Conservation (phyloP, 2,113 vertebrate genomes). For the Alosa alosa region DNA sequence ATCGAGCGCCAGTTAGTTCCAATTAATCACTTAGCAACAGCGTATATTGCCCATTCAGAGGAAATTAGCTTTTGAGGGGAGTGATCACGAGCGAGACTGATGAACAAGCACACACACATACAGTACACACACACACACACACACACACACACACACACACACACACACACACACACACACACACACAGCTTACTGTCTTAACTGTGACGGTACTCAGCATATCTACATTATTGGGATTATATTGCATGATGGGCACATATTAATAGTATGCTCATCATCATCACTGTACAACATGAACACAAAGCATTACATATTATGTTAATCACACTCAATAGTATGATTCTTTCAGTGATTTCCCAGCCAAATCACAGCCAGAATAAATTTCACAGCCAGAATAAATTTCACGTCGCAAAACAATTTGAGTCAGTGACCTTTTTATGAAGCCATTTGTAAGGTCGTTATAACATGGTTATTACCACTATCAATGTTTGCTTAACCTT, state of each 20-base stretch:
- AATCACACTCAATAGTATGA: not conserved
- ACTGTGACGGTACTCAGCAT: not conserved
- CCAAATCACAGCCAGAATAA: not conserved
- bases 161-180: not conserved
- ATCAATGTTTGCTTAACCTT: not conserved
- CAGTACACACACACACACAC: not conserved
- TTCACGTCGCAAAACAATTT: not conserved
- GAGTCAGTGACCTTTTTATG: not conserved
- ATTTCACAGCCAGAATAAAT: not conserved
- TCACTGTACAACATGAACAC: not conserved
- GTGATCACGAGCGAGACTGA: not conserved
- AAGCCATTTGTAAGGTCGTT: not conserved
- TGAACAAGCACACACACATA: not conserved
- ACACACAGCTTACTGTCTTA: not conserved
- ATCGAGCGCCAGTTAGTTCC: not conserved
- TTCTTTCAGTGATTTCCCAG: not conserved
- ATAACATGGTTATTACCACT: not conserved
- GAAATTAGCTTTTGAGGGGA: not conserved
- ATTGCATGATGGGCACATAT: not conserved
- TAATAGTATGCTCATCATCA: not conserved
- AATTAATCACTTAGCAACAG: conserved; percentile 12
- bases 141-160: too few species aligned
- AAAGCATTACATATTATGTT: not conserved
- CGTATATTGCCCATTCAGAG: not conserved
- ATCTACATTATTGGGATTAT: not conserved